phyloP scores from a whole-genome alignment of 35 echinoderm and acorn worm species.

The Amphiura filiformis region DNA sequence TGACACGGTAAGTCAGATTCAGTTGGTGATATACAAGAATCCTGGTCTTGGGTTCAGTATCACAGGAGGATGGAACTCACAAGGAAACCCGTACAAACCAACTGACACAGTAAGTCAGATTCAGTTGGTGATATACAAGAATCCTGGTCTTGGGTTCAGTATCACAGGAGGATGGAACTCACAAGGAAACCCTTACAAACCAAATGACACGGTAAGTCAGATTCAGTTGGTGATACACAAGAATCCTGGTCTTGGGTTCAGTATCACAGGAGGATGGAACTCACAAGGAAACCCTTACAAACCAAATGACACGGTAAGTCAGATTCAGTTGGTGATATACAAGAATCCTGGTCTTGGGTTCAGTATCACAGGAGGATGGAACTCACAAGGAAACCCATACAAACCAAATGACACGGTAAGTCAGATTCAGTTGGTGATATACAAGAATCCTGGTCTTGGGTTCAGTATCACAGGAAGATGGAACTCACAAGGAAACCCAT shows the following conservation, averaged over 20 bases:
- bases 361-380: too few species aligned
- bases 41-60: slow-evolving; percentile 72
- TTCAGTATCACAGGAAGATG: too few species aligned
- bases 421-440: too few species aligned
- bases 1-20: slow-evolving; percentile 48
- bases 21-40: background rate
- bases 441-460: too few species aligned
- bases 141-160: slow-evolving; percentile 62
- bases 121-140: slow-evolving; percentile 41
- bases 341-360: too few species aligned
- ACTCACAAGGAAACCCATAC: too few species aligned
- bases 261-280: background rate
- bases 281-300: slow-evolving; percentile 60
- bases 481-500: too few species aligned
- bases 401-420: too few species aligned
- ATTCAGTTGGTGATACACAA: background rate
- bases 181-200: slow-evolving; percentile 56
- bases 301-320: slow-evolving; percentile 63
- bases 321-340: too few species aligned
- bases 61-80: slow-evolving; percentile 57
- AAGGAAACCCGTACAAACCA: slow-evolving; percentile 59
- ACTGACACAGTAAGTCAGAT: slow-evolving; percentile 51
- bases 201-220: slow-evolving; percentile 49
- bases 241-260: background rate
- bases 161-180: slow-evolving; percentile 57